phyloP scores from a whole-genome alignment of 92 coral and sea anemone genomes.

The Isaurus tuberculatus region DNA sequence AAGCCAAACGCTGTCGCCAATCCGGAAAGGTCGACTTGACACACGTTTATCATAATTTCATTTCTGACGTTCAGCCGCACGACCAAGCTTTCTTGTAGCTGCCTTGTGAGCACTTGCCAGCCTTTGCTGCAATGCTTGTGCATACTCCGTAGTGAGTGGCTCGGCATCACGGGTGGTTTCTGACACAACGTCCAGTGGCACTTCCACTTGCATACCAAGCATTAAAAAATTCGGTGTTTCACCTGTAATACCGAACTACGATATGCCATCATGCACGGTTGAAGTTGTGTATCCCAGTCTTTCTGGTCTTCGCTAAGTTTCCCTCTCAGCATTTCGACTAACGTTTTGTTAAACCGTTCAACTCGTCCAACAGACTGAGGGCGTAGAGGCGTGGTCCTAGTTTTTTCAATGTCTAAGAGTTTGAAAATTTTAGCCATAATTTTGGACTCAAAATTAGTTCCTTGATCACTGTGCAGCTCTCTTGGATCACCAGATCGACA shows the following conservation, averaged over 20 bases:
- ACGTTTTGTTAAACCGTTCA: too few species aligned
- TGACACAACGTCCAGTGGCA: conserved; percentile 62
- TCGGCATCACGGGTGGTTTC: conserved; percentile 51
- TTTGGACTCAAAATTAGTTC: conserved; percentile 16
- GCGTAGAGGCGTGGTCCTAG: too few species aligned
- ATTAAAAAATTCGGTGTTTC: conserved; percentile 54
- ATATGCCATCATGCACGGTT: conserved; percentile 17
- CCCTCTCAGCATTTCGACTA: conserved; percentile 50
- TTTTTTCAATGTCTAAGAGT: conserved; percentile 34
- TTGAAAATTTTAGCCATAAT: conserved; percentile 28
- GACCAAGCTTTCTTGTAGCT: conserved; percentile 9
- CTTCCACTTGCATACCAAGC: conserved; percentile 58
- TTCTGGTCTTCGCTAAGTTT: conserved; percentile 31
- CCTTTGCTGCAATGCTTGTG: conserved; percentile 29
- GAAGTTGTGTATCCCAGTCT: conserved; percentile 32
- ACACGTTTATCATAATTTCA: conserved; percentile 47
- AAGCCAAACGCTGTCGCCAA: not conserved
- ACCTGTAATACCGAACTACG: conserved; percentile 4
- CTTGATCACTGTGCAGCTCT: conserved; percentile 31
- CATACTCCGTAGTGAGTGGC: conserved; percentile 50
- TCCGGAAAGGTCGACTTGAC: conserved; percentile 27
- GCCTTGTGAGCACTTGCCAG: conserved; percentile 28
- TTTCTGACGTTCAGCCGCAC: conserved; percentile 43
- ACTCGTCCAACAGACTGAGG: conserved; percentile 44
- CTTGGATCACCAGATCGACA: conserved; percentile 58